phyloP scores from a whole-genome alignment of 1,140 invertebrate species.

The Conus betulinus region DNA sequence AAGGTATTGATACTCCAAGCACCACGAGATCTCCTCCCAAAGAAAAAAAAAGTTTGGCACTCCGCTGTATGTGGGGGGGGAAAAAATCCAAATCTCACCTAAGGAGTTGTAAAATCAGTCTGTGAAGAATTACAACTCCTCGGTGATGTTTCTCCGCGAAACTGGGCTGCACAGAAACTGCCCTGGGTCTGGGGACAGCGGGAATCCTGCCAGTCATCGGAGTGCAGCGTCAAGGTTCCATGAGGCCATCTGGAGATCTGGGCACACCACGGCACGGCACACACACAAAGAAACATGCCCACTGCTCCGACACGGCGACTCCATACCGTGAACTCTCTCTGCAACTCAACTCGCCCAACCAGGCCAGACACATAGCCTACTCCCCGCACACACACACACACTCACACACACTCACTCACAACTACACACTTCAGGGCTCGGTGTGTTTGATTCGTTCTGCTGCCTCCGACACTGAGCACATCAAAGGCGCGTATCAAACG shows the following conservation, averaged over 20 bases:
- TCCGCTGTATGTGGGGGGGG: background rate
- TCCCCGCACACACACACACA: conserved; percentile 11
- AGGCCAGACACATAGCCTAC: conserved; percentile 18
- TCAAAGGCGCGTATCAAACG: conserved; percentile 1
- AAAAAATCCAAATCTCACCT: background rate
- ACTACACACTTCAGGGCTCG: conserved; percentile 6
- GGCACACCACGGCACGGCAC: background rate
- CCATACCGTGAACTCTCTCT: conserved; percentile 18
- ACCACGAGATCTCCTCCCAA: background rate
- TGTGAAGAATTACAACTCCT: background rate
- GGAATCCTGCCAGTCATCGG: background rate
- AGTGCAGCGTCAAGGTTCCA: background rate
- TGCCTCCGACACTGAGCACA: background rate
- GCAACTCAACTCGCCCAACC: conserved; percentile 2
- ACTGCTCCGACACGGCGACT: background rate
- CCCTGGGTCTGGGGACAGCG: background rate
- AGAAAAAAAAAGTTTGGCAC: background rate
- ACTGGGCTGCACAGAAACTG: no score
- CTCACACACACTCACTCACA: background rate
- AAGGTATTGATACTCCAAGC: background rate
- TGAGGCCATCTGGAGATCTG: background rate
- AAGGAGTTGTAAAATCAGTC: background rate
- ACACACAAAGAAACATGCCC: conserved; percentile 23
- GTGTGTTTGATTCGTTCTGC: background rate
- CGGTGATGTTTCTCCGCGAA: no score